Evolutionary conservation across 1,140 invertebrate genomes (phyloP).

Genomic region (Holcopasites calliopsidis): DNA sequence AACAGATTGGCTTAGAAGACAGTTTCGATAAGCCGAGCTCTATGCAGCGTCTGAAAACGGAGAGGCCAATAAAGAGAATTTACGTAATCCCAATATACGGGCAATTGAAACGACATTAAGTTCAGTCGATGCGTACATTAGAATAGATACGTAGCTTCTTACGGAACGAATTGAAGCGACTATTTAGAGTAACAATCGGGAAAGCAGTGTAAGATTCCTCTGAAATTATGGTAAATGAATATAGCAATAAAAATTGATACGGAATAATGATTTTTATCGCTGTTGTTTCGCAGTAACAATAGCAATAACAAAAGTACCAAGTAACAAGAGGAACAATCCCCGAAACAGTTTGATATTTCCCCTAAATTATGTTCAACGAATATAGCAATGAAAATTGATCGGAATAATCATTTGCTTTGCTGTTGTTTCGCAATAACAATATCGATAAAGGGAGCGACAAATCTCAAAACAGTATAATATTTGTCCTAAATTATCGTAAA

Average conservation of each 20-base stretch:
- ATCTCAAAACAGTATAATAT: too few relatives aligned
- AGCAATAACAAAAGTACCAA: too few relatives aligned
- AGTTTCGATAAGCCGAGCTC: constrained; percentile 26
- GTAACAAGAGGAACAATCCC: too few relatives aligned
- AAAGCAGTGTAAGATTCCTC: background rate
- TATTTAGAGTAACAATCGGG: background rate
- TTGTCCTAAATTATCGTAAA: too few relatives aligned
- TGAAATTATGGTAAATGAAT: background rate
- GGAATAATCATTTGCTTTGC: too few relatives aligned
- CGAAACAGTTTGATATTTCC: too few relatives aligned
- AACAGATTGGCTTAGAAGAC: constrained; percentile 35
- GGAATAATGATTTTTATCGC: background rate
- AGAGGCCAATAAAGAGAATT: constrained; percentile 35
- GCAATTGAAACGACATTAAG: constrained; percentile 36
- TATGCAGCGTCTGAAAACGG: background rate
- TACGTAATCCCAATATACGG: constrained; percentile 46
- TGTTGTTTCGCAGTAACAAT: background rate
- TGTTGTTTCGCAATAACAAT: too few relatives aligned
- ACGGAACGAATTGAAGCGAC: constrained; percentile 4
- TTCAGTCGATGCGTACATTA: constrained; percentile 26
- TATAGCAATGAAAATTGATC: too few relatives aligned
- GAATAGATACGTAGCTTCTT: constrained; percentile 17
- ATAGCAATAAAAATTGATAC: background rate
- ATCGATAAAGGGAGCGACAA: too few relatives aligned
- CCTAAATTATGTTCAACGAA: too few relatives aligned